Base-by-base conservation (phyloP, 2,888 invertebrate species). In the Heliconius cydno region DNA sequence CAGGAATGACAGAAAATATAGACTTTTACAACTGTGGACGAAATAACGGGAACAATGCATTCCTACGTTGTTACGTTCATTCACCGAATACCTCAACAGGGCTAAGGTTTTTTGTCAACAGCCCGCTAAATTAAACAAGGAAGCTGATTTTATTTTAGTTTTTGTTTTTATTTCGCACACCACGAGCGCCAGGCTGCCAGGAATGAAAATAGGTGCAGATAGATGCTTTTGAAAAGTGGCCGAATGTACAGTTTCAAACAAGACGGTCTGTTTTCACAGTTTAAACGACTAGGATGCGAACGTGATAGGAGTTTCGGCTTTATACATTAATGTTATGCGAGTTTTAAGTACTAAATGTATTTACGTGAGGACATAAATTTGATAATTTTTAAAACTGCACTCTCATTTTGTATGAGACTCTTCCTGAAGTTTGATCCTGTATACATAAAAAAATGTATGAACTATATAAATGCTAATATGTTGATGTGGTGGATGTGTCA, bases 41-140 rank as follows among this genome's bases (percentile, higher is more conserved):
- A 88, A 85, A 87, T 91, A 92, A 90, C 91, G 90, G 90, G 90
- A 89, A 94, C 94, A 94, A 94, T 93, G 93, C 93, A 93, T 94
- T 92, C 92, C 92, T 86, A 86, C 87, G 89, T 89, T 90, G 92
- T 92, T 90, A 91, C 90, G 91, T 91, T 89, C 87, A 90, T 90
- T 88, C 91, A 91, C 92, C 92, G 93, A 94, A 94, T 92, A 89
- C 88, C 88, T 89, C 88, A 90, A 88, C 91, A 86, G 88, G 88
- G 87, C 90, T 88, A 89, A 88, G 90, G 90, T 90, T 94, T 94
- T 93, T 94, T 94, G 93, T 90, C 89, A 88, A 91, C 91, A 90
- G 87, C 90, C 90, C 90, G 93, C 93, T 92, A 94, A 94, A 94
- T 94, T 94, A 94, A 94, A 94, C 93, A 92, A 90, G 90, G 90